A percentile compares a stretch with the other conserved stretches of the same genome.
These are phyloP conservation scores for Saccopteryx bilineata DNA, from an alignment of 2,113 vertebrate genomes.

Conservation along the genomic window DNA sequence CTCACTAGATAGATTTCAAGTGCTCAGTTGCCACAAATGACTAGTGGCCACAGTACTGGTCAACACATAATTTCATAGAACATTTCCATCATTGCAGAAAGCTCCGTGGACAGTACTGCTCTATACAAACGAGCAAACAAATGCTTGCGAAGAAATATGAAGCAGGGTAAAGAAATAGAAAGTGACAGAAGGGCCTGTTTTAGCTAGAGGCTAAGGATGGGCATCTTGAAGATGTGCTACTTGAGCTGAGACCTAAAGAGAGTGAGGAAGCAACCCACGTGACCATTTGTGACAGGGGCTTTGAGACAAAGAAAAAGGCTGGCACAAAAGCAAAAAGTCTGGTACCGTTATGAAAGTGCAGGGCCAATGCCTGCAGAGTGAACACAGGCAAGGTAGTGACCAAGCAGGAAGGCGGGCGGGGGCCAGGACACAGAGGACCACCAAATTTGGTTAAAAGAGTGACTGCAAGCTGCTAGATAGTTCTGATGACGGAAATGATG, in stretches of 20 bases:
- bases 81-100: not conserved
- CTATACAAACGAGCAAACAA: not conserved
- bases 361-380: not conserved
- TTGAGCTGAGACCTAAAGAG: not conserved
- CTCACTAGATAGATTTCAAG: constrained; percentile 14
- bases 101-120: not conserved
- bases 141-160: not conserved
- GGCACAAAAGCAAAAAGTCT: not conserved
- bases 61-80: not conserved
- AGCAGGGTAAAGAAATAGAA: not conserved
- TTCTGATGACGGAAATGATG: not conserved
- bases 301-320: not conserved
- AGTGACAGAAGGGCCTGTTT: not conserved
- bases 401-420: not conserved
- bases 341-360: not conserved
- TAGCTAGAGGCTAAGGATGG: not conserved
- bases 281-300: not conserved
- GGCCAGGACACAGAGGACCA: not conserved
- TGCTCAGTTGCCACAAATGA: not conserved
- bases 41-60: not conserved
- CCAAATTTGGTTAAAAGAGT: not conserved
- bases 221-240: not conserved
- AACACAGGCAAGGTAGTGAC: not conserved
- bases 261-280: not conserved
- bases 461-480: not conserved